Percentiles rank a stretch among this genome's conserved stretches.
These are phyloP conservation scores for Lasiurus borealis DNA, from an alignment of 2,113 vertebrate species.

Conservation along the genomic window DNA sequence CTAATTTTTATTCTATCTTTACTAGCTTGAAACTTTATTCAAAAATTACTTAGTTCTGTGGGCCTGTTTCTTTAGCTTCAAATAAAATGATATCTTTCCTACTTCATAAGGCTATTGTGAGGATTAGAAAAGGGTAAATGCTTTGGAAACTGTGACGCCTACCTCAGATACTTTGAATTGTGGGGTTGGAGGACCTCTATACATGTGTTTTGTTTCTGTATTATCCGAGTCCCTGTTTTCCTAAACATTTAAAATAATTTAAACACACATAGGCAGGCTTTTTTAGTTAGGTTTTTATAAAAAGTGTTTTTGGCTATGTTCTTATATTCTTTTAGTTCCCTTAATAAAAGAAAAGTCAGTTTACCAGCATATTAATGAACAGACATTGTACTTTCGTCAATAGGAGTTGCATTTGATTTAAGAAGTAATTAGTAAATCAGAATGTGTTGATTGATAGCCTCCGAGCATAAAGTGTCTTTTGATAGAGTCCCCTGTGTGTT, in stretches of 20 bases:
- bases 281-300: background rate
- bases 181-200: background rate
- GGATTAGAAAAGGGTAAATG: background rate
- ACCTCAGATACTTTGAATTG: background rate
- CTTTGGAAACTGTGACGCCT: background rate
- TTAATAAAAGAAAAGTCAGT: slow-evolving; percentile 13
- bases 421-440: background rate
- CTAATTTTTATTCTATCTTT: background rate
- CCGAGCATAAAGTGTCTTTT: background rate
- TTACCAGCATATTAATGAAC: background rate
- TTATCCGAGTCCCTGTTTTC: background rate
- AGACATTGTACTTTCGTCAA: background rate
- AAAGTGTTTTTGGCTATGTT: slow-evolving; percentile 16
- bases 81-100: background rate
- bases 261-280: background rate
- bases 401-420: slow-evolving; percentile 10
- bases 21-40: background rate
- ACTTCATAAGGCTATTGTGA: background rate
- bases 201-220: background rate
- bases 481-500: background rate
- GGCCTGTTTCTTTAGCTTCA: background rate
- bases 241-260: slow-evolving; percentile 22
- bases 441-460: background rate
- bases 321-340: background rate
- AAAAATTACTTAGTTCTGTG: background rate